A percentile compares a stretch with the other conserved stretches of the same genome.
These are phyloP conservation scores for Eristalis tenax DNA, from an alignment of 2,888 invertebrate genomes.

Conservation along the genomic window DNA sequence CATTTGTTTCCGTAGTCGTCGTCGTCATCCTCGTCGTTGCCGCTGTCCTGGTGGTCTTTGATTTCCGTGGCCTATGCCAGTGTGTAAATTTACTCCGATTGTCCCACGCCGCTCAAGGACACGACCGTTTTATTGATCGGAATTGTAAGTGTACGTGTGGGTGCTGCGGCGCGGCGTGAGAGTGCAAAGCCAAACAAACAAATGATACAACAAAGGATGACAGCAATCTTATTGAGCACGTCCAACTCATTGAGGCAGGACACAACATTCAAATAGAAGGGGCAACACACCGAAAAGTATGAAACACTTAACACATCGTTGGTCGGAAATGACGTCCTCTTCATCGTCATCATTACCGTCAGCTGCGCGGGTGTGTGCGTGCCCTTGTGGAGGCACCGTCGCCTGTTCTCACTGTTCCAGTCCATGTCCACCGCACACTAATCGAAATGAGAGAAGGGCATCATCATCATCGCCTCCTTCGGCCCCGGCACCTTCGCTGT, in stretches of 20 bases:
- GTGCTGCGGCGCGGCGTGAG: not conserved
- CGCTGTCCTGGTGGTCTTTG: constrained; percentile 30
- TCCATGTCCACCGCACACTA: constrained; percentile 4
- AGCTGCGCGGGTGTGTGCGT: not conserved
- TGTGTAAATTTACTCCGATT: constrained; percentile 3
- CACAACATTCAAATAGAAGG: constrained; percentile 3
- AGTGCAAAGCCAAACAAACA: not conserved
- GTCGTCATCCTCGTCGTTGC: not conserved
- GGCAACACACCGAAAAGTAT: constrained; percentile 36
- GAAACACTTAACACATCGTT: constrained; percentile 68
- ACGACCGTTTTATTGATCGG: constrained; percentile 51
- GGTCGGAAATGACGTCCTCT: constrained; percentile 58
- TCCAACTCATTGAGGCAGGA: constrained; percentile 40
- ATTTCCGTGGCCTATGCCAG: constrained; percentile 39
- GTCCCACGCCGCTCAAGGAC: constrained; percentile 32
- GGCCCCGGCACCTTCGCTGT: constrained; percentile 14
- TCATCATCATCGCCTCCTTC: not conserved
- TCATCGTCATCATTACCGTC: constrained; percentile 51
- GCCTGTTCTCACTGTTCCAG: not conserved
- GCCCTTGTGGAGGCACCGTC: not conserved
- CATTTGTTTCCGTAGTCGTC: constrained; percentile 41
- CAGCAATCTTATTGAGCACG: constrained; percentile 52
- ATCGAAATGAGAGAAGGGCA: constrained; percentile 23
- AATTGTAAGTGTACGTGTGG: not conserved
- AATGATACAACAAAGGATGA: constrained; percentile 44